Base-by-base conservation (phyloP, 2,888 invertebrate species). In the Cerceris ruficornis region DNA sequence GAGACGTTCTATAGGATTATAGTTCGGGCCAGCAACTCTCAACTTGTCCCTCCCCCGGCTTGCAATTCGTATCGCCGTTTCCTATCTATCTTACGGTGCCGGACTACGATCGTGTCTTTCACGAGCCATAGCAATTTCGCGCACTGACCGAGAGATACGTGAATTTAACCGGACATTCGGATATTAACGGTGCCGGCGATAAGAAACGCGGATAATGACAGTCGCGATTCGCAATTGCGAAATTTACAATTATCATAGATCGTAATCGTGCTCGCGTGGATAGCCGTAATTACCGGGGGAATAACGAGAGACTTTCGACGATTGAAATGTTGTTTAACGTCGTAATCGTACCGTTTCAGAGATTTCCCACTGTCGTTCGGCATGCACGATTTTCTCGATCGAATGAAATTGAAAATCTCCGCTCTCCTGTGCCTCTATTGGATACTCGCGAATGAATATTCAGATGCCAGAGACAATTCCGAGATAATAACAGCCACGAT, bases 1-100 rank as follows among this genome's bases (percentile, higher is more conserved):
- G 87, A 28, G 28, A 88, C 86, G 86, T 68, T 87, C 86, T 88
- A 72, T 86, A 83, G 88, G 87, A 90, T 90, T 89, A 90, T 88
- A 84, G 86, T 75, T 75, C 69, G 81, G 28, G 68, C 67, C 83
- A 84, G 84, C 71, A 86, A 84, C 80, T 87, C 86, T 86, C 83
- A 75, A 71, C 85, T 60, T 64, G 49, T 49, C 49, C 49, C 59
- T 42, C 59, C 42, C 42, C 8, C 42, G 13, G 5, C 15, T 17
- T 46, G n/a, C 13, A 43, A 46, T 50, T 41, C 28, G 49, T 39
- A 50, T 62, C 62, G 62, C 28, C 62, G 49, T 13, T 50, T 28
- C 9, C 62, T 62, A 62, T 49, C 62, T 62, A 62, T 49, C 50
- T 62, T 62, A 17, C 17, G 17, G 43, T 61, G 28, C 4, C 28